Conservation (phyloP, 2,888 invertebrate genomes). For the Cinara cedri region DNA sequence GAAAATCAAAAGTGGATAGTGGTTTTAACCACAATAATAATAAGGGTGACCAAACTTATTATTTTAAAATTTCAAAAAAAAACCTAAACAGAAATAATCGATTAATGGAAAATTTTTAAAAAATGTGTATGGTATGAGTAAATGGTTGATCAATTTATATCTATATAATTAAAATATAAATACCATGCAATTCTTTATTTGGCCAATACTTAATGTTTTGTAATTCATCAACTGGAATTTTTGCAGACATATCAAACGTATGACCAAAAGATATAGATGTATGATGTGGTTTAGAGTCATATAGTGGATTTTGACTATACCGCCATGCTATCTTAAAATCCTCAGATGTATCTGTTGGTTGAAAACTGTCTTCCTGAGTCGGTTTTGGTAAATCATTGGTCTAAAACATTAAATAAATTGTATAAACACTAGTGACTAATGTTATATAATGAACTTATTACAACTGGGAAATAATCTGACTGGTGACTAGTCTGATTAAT, state of each 20-base stretch:
- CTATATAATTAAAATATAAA: neutral
- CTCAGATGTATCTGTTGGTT: constrained; percentile 62
- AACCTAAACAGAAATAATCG: too few relatives aligned
- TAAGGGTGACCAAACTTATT: too few relatives aligned
- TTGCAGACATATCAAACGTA: constrained; percentile 76
- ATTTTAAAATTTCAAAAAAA: too few relatives aligned
- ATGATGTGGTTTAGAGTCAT: constrained; percentile 64
- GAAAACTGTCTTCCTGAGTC: constrained; percentile 61
- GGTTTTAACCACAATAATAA: too few relatives aligned
- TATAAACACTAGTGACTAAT: neutral
- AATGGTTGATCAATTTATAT: neutral
- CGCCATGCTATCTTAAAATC: constrained; percentile 90
- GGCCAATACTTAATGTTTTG: constrained; percentile 48
- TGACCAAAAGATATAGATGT: constrained; percentile 72
- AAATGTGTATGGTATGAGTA: neutral
- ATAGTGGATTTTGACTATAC: constrained; percentile 76
- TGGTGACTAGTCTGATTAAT: too few relatives aligned
- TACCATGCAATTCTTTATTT: constrained; percentile 16
- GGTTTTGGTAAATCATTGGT: constrained; percentile 70
- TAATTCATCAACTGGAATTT: constrained; percentile 41
- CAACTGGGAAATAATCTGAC: too few relatives aligned
- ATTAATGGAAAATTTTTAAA: too few relatives aligned
- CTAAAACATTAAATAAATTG: constrained; percentile 63
- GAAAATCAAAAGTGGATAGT: too few relatives aligned
- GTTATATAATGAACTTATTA: neutral